These are phyloP conservation scores for Periphyllus acericola DNA, from an alignment of 2,888 invertebrate genomes.

Conservation along the genomic window DNA sequence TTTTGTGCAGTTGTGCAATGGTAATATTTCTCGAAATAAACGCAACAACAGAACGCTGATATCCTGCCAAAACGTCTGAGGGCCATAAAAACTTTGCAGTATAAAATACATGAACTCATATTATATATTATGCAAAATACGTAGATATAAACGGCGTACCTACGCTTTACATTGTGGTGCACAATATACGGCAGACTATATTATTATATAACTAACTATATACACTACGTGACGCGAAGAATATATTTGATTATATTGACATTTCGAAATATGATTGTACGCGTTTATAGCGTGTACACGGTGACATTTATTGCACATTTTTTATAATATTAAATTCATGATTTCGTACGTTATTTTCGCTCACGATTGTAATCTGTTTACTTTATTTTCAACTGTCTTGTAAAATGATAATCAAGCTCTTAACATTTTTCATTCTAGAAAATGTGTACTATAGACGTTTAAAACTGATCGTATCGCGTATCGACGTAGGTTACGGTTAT, in stretches of 20 bases:
- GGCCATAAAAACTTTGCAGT: background rate
- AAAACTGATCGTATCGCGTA: too few relatives aligned
- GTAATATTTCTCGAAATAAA: background rate
- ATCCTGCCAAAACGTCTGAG: slow-evolving; percentile 18
- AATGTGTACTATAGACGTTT: too few relatives aligned
- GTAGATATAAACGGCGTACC: too few relatives aligned
- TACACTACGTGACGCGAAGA: background rate
- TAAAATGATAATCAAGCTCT: too few relatives aligned
- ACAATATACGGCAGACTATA: background rate
- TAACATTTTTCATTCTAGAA: too few relatives aligned
- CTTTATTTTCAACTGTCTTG: too few relatives aligned
- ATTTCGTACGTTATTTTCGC: too few relatives aligned
- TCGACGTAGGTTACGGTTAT: too few relatives aligned
- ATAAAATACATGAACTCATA: background rate
- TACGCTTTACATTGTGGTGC: too few relatives aligned
- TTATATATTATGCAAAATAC: background rate
- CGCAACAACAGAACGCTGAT: background rate
- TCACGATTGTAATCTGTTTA: too few relatives aligned
- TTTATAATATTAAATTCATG: background rate
- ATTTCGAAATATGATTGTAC: background rate
- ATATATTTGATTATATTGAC: background rate
- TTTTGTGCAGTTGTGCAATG: background rate
- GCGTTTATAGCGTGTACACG: too few relatives aligned
- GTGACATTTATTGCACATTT: background rate
- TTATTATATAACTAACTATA: too few relatives aligned